Percentiles rank a stretch among this genome's conserved stretches.
Conservation (phyloP, 2,888 invertebrate species). For the Polylopha cassiicola region DNA sequence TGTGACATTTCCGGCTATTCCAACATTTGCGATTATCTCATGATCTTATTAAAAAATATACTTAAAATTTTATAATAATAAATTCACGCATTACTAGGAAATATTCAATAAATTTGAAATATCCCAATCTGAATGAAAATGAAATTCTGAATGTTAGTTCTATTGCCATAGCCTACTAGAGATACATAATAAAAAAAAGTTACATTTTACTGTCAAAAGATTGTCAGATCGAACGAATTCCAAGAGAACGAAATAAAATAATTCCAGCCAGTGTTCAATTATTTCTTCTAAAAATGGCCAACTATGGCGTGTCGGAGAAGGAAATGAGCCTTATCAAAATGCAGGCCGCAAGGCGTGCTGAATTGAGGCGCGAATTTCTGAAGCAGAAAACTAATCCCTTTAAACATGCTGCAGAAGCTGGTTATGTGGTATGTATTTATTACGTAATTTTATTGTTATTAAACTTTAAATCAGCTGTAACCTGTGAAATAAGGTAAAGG, state of each 20-base stretch:
- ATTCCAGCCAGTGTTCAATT: constrained; percentile 16
- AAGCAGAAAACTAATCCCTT: constrained; percentile 80
- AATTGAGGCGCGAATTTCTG: constrained; percentile 78
- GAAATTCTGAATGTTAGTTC: neutral
- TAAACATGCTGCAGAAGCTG: constrained; percentile 81
- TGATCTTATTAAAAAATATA: too few relatives aligned
- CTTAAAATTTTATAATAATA: too few relatives aligned
- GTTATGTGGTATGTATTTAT: constrained; percentile 81
- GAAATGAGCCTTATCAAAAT: constrained; percentile 61
- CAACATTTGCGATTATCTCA: too few relatives aligned
- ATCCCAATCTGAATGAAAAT: too few relatives aligned
- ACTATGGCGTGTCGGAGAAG: constrained; percentile 57
- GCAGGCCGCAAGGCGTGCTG: constrained; percentile 67
- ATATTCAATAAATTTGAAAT: too few relatives aligned
- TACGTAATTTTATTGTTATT: constrained; percentile 28
- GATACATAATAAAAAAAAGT: too few relatives aligned
- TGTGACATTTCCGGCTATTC: too few relatives aligned
- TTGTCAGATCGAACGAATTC: constrained; percentile 11
- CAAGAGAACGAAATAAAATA: neutral
- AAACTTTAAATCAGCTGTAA: too few relatives aligned
- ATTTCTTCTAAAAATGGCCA: constrained; percentile 47
- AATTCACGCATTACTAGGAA: too few relatives aligned
- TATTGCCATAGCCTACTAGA: too few relatives aligned
- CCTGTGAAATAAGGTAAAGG: neutral
- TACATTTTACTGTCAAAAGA: too few relatives aligned